phyloP scores from a whole-genome alignment of 2,113 vertebrate species.

The Phaethornis superciliosus region DNA sequence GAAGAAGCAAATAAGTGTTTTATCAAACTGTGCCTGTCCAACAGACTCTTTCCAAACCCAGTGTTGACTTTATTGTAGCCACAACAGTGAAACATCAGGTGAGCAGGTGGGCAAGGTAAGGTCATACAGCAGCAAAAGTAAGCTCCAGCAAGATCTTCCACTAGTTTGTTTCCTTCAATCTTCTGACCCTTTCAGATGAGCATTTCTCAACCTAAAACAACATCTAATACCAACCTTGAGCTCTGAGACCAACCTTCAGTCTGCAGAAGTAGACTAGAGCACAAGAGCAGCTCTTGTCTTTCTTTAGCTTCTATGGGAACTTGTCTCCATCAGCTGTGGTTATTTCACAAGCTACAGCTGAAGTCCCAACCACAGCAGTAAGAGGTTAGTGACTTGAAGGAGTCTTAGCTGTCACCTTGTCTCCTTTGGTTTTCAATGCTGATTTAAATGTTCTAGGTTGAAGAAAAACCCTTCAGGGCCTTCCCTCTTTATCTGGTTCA shows the following conservation, averaged over 20 bases:
- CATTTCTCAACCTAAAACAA: neutral
- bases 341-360: neutral
- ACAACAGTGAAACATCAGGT: neutral
- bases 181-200: neutral
- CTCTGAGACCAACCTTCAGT: neutral
- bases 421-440: neutral
- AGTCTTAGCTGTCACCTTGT: neutral
- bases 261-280: neutral
- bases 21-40: neutral
- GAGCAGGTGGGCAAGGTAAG: neutral
- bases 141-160: neutral
- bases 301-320: neutral
- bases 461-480: neutral
- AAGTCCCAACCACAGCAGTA: neutral
- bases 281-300: neutral
- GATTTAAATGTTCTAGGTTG: neutral
- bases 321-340: neutral
- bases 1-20: neutral
- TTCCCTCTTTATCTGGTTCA: accelerated
- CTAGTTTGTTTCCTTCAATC: neutral
- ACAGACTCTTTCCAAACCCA: neutral
- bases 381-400: neutral
- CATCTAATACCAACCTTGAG: neutral
- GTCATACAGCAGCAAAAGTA: neutral
- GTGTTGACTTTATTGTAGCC: neutral